Evolutionary conservation across 2,888 invertebrate species (phyloP).

Genomic region (Tinea trinotella): DNA sequence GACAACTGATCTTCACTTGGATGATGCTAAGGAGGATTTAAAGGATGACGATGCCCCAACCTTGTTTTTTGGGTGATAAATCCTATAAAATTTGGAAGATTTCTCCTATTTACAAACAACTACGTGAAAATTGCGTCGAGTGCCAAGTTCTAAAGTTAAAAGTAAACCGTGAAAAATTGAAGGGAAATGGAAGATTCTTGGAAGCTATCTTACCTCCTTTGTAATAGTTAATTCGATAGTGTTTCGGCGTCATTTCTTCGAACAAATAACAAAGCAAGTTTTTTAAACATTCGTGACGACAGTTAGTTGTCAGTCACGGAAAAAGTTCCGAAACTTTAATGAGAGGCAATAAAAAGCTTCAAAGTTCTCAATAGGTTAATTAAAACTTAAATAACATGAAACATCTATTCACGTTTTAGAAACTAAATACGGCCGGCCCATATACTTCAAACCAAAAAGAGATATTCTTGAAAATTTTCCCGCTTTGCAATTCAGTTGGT

Average conservation of each 20-base stretch:
- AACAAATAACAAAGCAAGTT: neutral
- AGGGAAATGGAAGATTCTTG: constrained; percentile 8
- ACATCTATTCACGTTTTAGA: no score
- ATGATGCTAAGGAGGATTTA: no score
- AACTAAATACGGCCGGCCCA: no score
- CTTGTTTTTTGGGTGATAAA: no score
- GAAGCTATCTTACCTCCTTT: constrained; percentile 2
- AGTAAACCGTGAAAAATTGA: constrained; percentile 8
- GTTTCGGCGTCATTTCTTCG: constrained; percentile 8
- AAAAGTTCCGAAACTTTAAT: constrained; percentile 2
- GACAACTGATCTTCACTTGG: no score
- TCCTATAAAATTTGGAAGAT: no score
- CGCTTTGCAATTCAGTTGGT: no score
- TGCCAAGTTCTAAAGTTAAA: neutral
- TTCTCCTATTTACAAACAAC: no score
- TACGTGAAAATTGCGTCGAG: no score
- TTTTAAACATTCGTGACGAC: constrained; percentile 6
- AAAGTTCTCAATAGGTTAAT: neutral
- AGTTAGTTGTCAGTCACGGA: neutral
- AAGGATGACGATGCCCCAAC: no score
- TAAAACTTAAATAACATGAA: neutral
- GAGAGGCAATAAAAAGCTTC: neutral
- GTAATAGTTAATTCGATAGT: constrained; percentile 10
- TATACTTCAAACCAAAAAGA: no score
- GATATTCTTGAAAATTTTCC: no score